Percentiles rank a stretch among this genome's conserved stretches.
Evolutionary conservation across 2,888 invertebrate genomes (phyloP).

Genomic region (Phasia obesa): DNA sequence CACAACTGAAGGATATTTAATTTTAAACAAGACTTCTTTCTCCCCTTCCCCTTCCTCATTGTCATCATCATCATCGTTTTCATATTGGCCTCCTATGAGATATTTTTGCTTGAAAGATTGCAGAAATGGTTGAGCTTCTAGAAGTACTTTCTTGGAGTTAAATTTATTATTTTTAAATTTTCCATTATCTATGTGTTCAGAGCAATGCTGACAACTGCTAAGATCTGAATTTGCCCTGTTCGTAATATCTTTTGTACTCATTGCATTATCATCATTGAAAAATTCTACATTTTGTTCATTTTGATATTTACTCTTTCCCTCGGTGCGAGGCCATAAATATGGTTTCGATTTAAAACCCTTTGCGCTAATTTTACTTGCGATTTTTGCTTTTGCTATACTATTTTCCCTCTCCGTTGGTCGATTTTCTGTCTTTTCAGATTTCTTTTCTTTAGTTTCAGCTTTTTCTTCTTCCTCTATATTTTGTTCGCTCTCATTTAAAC

Average conservation of each 20-base stretch:
- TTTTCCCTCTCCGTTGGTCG: no score
- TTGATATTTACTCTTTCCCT: neutral
- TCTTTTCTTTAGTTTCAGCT: neutral
- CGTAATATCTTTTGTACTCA: neutral
- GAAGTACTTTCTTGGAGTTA: neutral
- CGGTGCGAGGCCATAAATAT: no score
- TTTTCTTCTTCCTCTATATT: neutral
- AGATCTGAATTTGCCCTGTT: neutral
- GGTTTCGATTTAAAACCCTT: no score
- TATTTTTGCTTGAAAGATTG: conserved; percentile 6
- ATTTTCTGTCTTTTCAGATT: neutral
- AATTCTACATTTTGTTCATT: neutral
- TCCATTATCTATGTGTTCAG: neutral
- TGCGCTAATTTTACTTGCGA: no score
- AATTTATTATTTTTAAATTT: conserved; percentile 1
- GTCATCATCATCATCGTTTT: neutral
- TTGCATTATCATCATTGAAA: neutral
- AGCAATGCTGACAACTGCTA: conserved; percentile 42
- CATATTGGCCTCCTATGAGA: no score
- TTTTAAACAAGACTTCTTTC: conserved; percentile 1
- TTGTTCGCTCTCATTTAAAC: neutral
- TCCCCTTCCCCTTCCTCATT: neutral
- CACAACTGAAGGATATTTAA: neutral
- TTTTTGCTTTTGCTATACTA: no score
- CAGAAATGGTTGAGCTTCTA: neutral